Base-by-base conservation (phyloP, 2,113 vertebrate species). In the Plecotus auritus region DNA sequence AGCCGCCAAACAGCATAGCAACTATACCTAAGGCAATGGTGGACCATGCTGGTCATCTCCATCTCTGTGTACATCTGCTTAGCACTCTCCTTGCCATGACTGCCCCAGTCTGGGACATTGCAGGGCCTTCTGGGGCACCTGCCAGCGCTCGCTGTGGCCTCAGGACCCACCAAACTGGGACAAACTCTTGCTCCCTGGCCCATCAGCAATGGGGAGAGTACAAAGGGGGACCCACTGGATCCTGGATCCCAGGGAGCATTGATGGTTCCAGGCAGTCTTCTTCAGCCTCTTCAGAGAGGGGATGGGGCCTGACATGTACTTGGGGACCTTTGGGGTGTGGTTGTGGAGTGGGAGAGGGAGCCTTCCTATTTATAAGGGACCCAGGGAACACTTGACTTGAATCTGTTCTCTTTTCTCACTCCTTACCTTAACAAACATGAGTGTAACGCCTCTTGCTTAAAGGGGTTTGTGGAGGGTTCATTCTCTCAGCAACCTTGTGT, bases 61-160 rank as follows among this genome's bases (percentile, higher is more conserved):
- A 4, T 7, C 9, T n/a, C 40, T 7, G 10, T 4, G 45, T 4
- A 23, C 22, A 5, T 83, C 82, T 70, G 7, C 12, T 20, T 9
- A 32, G 18, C 16, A 45, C 7, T 17, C 2, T 23, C 14, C 18
- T n/a, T 37, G 56, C 35, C 18, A 4, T 0, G 18, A 7, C 30
- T 85, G 37, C 49, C n/a, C 18, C 2, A 28, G 84, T 7, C 40
- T 47, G 35, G 70, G 35, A 66, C 9, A 2, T 20, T 7, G 10
- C 2, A 73, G 51, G 42, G 18, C 13, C 35, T 40, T 28, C 88
- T 64, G 23, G 49, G 49, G 30, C 28, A 16, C 20, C 54, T n/a
- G 14, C 32, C 32, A 47, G 61, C 49, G 80, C 23, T 37, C 22
- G 11, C 47, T 84, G 51, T 28, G n/a, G 61, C 35, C 32, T 61